Evolutionary conservation across 1,140 invertebrate genomes (phyloP).

Genomic region (Dysdera silvatica): DNA sequence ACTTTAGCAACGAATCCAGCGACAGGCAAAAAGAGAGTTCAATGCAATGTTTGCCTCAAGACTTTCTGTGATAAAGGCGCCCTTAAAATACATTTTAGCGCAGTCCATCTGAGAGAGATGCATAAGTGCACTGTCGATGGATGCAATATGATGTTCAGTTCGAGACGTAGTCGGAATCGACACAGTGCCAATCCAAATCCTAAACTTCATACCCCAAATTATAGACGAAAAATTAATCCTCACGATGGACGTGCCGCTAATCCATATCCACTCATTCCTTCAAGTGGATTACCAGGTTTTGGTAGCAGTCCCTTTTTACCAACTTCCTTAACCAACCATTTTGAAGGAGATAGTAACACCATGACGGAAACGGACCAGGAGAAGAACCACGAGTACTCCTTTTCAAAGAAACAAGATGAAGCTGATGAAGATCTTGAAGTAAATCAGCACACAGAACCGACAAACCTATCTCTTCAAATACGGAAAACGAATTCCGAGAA

Average conservation of each 20-base stretch:
- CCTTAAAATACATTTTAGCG: conserved; percentile 98
- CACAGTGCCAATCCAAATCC: conserved; percentile 98
- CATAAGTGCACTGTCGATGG: conserved; percentile 98
- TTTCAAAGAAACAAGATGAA: too few species aligned
- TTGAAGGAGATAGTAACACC: conserved; percentile 16
- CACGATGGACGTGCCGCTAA: conserved; percentile 82
- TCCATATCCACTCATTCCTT: conserved; percentile 64
- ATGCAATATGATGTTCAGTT: conserved; percentile 99
- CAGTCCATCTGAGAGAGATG: conserved; percentile 97
- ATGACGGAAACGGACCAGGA: conserved; percentile 2
- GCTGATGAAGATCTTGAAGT: too few species aligned
- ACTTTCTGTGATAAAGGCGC: conserved; percentile 99
- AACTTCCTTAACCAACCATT: background rate
- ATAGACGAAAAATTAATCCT: conserved; percentile 82
- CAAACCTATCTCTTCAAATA: background rate
- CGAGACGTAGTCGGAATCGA: conserved; percentile 84
- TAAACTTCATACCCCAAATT: conserved; percentile 90
- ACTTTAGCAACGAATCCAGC: conserved; percentile 84
- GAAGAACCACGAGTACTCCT: background rate
- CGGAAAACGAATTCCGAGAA: background rate
- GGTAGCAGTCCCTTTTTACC: conserved; percentile 2
- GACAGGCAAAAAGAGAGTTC: conserved; percentile 90
- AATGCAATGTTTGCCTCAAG: conserved; percentile 96
- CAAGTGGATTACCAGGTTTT: conserved; percentile 11
- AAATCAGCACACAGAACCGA: conserved; percentile 6